phyloP scores from a whole-genome alignment of 2,888 invertebrate genomes.

The Drosophila phalerata region DNA sequence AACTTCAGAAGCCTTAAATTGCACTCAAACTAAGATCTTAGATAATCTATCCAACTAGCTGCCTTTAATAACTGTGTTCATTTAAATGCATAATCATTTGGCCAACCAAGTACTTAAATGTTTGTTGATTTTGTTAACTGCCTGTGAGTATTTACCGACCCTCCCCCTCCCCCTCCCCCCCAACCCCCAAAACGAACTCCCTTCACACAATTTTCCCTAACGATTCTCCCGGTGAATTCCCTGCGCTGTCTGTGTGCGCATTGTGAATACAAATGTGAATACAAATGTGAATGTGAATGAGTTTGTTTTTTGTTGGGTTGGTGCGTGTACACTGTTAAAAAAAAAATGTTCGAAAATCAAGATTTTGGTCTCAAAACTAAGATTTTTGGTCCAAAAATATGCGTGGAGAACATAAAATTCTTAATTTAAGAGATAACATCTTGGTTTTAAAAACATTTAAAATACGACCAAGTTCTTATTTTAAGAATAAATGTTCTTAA shows the following conservation, averaged over 20 bases:
- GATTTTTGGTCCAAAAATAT: no score
- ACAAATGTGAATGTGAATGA: constrained; percentile 8
- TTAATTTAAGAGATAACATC: no score
- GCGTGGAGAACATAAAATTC: no score
- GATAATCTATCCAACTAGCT: not conserved
- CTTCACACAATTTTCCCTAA: not conserved
- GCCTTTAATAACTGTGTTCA: not conserved
- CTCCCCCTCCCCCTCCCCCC: no score
- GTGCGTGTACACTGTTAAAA: no score
- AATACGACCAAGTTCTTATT: no score
- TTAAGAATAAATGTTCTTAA: no score
- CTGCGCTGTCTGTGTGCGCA: not conserved
- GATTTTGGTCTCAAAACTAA: no score
- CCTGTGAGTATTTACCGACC: constrained; percentile 9
- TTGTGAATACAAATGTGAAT: constrained; percentile 4
- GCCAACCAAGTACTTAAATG: not conserved
- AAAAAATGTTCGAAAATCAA: no score
- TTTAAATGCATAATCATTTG: not conserved
- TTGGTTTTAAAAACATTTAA: no score
- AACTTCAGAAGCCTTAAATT: not conserved
- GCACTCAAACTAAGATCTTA: not conserved
- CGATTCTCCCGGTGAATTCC: not conserved
- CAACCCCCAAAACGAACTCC: not conserved
- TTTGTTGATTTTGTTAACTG: constrained; percentile 22
- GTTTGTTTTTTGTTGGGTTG: not conserved